Conservation (phyloP, 1,140 invertebrate genomes). For the Ceratitis capitata region DNA sequence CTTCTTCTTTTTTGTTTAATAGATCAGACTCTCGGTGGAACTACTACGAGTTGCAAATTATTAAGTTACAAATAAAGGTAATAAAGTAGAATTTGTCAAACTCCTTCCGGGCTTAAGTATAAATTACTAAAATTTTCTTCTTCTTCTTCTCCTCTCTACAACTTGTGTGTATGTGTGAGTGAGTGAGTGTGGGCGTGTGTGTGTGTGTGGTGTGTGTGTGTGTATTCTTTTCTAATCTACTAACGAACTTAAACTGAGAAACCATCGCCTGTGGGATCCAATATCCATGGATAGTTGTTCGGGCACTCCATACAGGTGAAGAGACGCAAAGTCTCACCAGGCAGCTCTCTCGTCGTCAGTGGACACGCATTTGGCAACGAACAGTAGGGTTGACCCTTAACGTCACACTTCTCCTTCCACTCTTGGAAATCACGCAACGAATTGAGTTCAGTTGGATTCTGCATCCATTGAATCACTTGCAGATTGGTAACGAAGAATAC, state of each 20-base stretch:
- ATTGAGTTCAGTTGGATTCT: constrained; percentile 89
- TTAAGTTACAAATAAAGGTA: constrained; percentile 46
- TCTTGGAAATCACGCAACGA: constrained; percentile 89
- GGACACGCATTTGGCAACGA: constrained; percentile 91
- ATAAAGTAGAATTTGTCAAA: constrained; percentile 39
- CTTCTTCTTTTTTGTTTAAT: constrained; percentile 49
- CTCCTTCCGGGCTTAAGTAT: constrained; percentile 36
- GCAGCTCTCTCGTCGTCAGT: constrained; percentile 87
- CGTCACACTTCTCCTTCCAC: constrained; percentile 96
- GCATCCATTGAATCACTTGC: constrained; percentile 98
- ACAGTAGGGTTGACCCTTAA: constrained; percentile 92
- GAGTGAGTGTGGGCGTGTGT: not conserved
- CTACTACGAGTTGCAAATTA: constrained; percentile 57
- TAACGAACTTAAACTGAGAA: constrained; percentile 74
- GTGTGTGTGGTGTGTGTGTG: constrained; percentile 7
- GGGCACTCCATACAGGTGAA: constrained; percentile 97
- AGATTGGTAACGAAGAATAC: constrained; percentile 95
- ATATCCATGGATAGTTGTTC: constrained; percentile 94
- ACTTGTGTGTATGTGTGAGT: constrained; percentile 2
- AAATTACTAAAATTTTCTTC: constrained; percentile 39
- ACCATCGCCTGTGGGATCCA: constrained; percentile 94
- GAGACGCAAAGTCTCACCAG: constrained; percentile 89
- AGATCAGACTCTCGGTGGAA: constrained; percentile 65
- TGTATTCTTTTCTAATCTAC: constrained; percentile 35
- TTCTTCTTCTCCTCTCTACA: not conserved